A percentile compares a stretch with the other conserved stretches of the same genome.
Evolutionary conservation across 2,888 invertebrate species (phyloP).

Genomic region (Dermolepida albohirtum): DNA sequence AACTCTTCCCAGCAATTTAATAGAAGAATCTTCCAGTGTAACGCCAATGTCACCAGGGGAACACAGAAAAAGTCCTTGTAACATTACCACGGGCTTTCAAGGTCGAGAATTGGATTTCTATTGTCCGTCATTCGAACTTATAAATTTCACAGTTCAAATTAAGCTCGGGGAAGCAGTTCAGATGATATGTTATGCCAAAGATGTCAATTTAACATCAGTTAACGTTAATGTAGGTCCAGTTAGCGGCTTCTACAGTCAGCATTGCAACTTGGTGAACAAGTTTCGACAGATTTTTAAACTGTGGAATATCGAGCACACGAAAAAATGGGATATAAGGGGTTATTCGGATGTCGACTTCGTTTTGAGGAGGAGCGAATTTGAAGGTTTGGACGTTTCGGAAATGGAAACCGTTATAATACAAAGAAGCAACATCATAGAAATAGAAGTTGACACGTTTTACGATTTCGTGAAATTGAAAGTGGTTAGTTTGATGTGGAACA

Average conservation of each 20-base stretch:
- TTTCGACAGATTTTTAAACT: slow-evolving; percentile 5
- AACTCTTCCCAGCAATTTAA: no score
- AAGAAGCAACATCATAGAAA: slow-evolving; percentile 3
- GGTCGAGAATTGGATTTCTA: not conserved
- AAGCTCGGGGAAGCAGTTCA: not conserved
- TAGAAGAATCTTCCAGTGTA: no score
- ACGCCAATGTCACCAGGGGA: no score
- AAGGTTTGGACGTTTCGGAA: not conserved
- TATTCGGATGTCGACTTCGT: not conserved
- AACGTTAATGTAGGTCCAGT: not conserved
- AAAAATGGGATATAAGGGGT: not conserved
- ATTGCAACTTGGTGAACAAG: not conserved
- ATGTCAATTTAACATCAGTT: not conserved
- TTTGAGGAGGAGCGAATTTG: slow-evolving; percentile 10
- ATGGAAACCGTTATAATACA: not conserved
- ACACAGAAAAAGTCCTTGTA: no score
- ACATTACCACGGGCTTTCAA: not conserved
- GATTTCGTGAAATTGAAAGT: slow-evolving; percentile 11
- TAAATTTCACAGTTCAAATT: not conserved
- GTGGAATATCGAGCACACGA: not conserved
- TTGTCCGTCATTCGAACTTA: not conserved
- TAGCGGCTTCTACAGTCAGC: not conserved
- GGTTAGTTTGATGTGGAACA: slow-evolving; percentile 13
- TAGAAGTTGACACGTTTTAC: slow-evolving; percentile 9
- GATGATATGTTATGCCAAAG: not conserved